A percentile compares a stretch with the other conserved stretches of the same genome.
phyloP scores from a whole-genome alignment of 2,797 vertebrate genomes.

The Lutra lutra region DNA sequence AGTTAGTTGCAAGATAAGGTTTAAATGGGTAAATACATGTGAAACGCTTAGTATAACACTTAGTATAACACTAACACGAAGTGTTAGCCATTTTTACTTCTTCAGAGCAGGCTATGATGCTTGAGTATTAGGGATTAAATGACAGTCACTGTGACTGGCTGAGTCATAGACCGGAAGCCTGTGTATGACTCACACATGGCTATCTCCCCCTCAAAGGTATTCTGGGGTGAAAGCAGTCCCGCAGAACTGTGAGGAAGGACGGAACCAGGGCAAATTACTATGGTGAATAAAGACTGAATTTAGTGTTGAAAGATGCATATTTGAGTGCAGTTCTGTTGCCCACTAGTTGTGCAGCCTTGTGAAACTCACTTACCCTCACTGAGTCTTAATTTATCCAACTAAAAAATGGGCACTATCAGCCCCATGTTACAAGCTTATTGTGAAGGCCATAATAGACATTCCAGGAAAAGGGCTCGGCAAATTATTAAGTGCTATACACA shows the following conservation, averaged over 20 bases:
- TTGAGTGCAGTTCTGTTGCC: not conserved
- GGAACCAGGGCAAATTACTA: not conserved
- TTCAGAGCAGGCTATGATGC: not conserved
- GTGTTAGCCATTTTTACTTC: not conserved
- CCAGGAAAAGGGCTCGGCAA: not conserved
- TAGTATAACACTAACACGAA: not conserved
- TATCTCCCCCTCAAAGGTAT: not conserved
- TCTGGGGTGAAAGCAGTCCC: not conserved
- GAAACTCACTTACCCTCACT: slow-evolving; percentile 41
- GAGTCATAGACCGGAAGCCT: not conserved
- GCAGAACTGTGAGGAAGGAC: not conserved
- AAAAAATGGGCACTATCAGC: slow-evolving; percentile 34
- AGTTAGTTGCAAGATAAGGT: not conserved
- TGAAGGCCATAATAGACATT: slow-evolving; percentile 60
- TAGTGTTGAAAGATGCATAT: slow-evolving; percentile 1
- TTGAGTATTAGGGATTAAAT: slow-evolving; percentile 2
- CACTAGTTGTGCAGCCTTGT: not conserved
- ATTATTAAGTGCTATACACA: slow-evolving; percentile 56
- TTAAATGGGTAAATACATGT: not conserved
- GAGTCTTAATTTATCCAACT: slow-evolving; percentile 44
- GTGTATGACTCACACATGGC: not conserved
- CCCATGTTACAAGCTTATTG: not conserved
- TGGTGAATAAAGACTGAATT: not conserved
- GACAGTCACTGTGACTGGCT: not conserved
- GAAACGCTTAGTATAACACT: not conserved